Evolutionary conservation across 2,113 vertebrate species (phyloP).

Genomic region (Centrocercus urophasianus): DNA sequence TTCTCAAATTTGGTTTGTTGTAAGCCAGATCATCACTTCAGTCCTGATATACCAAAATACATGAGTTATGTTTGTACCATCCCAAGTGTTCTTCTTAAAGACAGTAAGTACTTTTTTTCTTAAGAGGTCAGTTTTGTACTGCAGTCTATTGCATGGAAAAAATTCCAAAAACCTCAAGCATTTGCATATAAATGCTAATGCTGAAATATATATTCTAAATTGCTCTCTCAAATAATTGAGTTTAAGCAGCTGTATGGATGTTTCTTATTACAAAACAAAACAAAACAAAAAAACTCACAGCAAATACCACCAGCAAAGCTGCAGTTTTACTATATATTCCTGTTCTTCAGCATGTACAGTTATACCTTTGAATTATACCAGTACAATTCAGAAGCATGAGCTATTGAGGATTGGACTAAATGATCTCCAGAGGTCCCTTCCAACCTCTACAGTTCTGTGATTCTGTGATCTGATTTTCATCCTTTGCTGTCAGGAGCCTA

Average conservation of each 20-base stretch:
- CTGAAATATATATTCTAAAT: neutral
- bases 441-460: neutral
- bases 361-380: neutral
- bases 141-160: neutral
- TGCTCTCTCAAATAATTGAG: neutral
- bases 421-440: neutral
- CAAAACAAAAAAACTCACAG: neutral
- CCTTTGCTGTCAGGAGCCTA: constrained; percentile 19
- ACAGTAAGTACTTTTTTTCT: neutral
- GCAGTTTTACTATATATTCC: neutral
- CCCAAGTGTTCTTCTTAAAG: neutral
- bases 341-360: neutral
- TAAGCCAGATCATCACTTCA: constrained; percentile 8
- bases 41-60: neutral
- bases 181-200: neutral
- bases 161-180: neutral
- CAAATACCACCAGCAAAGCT: neutral
- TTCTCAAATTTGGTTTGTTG: neutral
- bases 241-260: neutral
- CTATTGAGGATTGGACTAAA: neutral
- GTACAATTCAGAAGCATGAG: neutral
- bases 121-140: neutral
- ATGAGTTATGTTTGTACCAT: neutral
- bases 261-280: neutral
- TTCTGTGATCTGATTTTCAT: neutral